phyloP scores from a whole-genome alignment of 37 sponge, comb jelly and placozoan species.

The Aplysina aerophoba region DNA sequence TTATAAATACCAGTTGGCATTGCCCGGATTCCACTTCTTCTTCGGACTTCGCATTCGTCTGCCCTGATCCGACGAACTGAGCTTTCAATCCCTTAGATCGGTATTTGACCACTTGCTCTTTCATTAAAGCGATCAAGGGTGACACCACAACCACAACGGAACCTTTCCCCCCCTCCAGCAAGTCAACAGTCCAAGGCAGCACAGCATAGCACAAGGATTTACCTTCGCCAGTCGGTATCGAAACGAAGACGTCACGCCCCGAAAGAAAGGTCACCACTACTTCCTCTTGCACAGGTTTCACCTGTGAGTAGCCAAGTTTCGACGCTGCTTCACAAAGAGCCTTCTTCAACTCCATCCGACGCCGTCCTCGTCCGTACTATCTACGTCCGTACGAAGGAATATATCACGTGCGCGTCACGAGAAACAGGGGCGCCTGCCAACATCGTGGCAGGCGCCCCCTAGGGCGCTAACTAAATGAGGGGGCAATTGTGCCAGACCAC shows the following conservation, averaged over 20 bases:
- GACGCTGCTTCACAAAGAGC: too few relatives aligned
- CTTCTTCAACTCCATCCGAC: too few relatives aligned
- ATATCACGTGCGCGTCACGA: too few relatives aligned
- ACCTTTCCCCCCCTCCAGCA: too few relatives aligned
- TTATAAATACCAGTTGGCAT: not conserved
- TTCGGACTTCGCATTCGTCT: too few relatives aligned
- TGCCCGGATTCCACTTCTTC: not conserved
- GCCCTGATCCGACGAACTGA: not conserved
- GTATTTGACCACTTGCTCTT: constrained; percentile 1
- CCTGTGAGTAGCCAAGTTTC: not conserved
- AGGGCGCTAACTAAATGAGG: too few relatives aligned
- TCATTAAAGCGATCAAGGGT: constrained; percentile 34
- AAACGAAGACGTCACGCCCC: not conserved
- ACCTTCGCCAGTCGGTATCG: not conserved
- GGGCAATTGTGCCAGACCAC: too few relatives aligned
- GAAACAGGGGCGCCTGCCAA: too few relatives aligned
- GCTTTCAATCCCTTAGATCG: not conserved
- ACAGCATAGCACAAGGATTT: not conserved
- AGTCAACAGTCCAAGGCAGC: too few relatives aligned
- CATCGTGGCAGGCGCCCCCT: too few relatives aligned
- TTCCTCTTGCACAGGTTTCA: not conserved
- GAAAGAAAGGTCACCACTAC: not conserved
- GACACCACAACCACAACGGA: constrained; percentile 35
- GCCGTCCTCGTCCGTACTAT: too few relatives aligned
- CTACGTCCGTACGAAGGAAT: too few relatives aligned